Percentiles rank a stretch among this genome's conserved stretches.
phyloP scores from a whole-genome alignment of 2,797 vertebrate genomes.

The Amniataba percoides region DNA sequence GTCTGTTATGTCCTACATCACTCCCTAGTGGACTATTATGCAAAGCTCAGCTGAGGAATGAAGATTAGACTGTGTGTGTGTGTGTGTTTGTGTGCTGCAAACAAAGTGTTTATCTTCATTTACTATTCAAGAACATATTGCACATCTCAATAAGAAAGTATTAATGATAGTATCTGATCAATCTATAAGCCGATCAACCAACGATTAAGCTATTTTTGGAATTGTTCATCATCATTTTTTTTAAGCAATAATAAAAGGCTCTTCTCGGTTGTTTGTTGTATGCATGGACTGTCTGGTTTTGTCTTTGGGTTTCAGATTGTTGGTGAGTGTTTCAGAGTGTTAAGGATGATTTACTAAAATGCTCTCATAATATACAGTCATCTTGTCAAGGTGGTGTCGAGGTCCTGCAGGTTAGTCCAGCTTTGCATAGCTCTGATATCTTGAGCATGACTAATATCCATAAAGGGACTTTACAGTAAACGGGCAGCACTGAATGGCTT shows the following conservation, averaged over 20 bases:
- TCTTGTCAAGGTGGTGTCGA: neutral
- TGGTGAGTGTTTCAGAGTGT: constrained; percentile 18
- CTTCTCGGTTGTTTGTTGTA: neutral
- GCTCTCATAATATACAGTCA: constrained; percentile 12
- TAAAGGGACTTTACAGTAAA: constrained; percentile 30
- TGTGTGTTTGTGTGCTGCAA: neutral
- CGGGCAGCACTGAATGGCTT: constrained; percentile 19
- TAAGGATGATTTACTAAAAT: constrained; percentile 28
- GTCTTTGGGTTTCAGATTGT: neutral
- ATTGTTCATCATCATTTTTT: neutral
- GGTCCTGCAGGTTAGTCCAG: neutral
- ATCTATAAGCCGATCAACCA: neutral
- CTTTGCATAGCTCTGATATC: constrained; percentile 18
- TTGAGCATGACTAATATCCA: constrained; percentile 37
- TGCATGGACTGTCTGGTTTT: neutral
- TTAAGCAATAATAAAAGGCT: neutral
- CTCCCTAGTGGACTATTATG: constrained; percentile 56
- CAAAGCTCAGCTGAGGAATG: neutral
- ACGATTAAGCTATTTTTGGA: too few species aligned
- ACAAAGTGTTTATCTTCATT: neutral
- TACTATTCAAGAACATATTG: neutral
- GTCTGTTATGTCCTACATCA: constrained; percentile 9
- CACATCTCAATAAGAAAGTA: neutral
- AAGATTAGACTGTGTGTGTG: neutral
- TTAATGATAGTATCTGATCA: neutral